Percentiles rank a stretch among this genome's conserved stretches.
Evolutionary conservation across 2,888 invertebrate genomes (phyloP).

Genomic region (Unio pictorum): DNA sequence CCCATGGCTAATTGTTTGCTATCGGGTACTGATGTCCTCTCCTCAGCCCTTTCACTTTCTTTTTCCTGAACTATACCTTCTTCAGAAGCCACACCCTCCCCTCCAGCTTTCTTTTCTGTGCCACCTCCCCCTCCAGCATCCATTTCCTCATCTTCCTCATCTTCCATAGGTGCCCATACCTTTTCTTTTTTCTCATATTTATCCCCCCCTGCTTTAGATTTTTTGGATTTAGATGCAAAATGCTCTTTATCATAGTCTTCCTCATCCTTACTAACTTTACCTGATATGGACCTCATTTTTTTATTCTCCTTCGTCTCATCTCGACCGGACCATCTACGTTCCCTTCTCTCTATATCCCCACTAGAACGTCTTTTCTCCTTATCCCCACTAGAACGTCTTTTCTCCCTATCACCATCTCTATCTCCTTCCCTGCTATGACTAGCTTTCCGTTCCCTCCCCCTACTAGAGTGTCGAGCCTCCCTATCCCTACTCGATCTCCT

Average conservation of each 20-base stretch:
- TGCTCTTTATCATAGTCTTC: constrained; percentile 24
- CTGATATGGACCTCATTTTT: constrained; percentile 26
- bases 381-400: constrained; percentile 1
- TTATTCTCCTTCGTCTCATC: constrained; percentile 14
- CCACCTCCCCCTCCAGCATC: constrained; percentile 11
- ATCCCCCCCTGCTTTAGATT: constrained; percentile 27
- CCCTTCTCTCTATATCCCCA: constrained; percentile 8
- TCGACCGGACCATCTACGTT: constrained; percentile 12
- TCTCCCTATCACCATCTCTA: constrained; percentile 12
- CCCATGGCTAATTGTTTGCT: constrained; percentile 1
- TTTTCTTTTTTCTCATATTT: constrained; percentile 29
- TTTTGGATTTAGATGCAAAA: constrained; percentile 14
- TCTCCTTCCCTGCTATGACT: constrained; percentile 9
- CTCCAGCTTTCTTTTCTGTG: constrained; percentile 7
- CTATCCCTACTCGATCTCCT: constrained; percentile 4
- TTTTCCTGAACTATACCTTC: constrained; percentile 11
- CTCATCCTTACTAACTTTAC: constrained; percentile 18
- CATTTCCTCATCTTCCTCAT: constrained; percentile 41
- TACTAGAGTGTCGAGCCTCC: constrained; percentile 1
- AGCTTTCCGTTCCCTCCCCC: constrained; percentile 1
- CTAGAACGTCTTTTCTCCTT: constrained; percentile 1
- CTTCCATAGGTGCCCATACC: constrained; percentile 41
- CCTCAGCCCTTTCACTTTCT: constrained; percentile 11
- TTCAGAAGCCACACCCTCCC: background rate
- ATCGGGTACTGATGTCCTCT: constrained; percentile 1